These are phyloP conservation scores for Entosphenus tridentatus DNA, from an alignment of 2,113 vertebrate species.

Conservation along the genomic window DNA sequence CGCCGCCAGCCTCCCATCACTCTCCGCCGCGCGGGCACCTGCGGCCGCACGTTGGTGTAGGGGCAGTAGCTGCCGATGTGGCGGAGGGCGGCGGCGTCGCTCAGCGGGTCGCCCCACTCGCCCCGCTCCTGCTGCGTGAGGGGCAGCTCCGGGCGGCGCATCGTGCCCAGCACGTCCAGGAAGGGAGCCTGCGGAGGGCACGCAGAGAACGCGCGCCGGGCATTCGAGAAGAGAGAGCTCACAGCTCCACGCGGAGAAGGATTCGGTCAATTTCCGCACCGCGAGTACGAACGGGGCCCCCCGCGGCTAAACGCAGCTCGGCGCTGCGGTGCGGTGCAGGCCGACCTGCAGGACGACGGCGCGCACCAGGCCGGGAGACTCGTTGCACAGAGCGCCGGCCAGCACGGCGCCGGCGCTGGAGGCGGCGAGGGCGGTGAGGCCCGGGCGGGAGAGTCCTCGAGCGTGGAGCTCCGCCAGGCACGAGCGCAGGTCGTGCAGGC, in stretches of 20 bases:
- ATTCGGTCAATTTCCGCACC: background rate
- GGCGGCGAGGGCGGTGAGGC: slow-evolving; percentile 33
- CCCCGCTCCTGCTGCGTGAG: slow-evolving; percentile 69
- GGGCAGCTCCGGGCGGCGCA: slow-evolving; percentile 51
- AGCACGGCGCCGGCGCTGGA: slow-evolving; percentile 69
- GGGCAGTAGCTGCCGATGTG: slow-evolving; percentile 70
- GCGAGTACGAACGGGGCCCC: background rate
- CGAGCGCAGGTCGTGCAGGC: slow-evolving; percentile 50
- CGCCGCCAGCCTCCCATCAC: background rate
- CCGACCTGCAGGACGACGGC: slow-evolving; percentile 53
- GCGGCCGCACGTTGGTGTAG: slow-evolving; percentile 56
- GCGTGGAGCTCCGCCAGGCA: slow-evolving; percentile 44
- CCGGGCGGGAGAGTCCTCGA: slow-evolving; percentile 43
- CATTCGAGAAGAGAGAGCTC: background rate
- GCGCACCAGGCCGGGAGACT: slow-evolving; percentile 33
- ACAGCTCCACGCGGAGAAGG: background rate
- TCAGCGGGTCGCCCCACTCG: slow-evolving; percentile 69
- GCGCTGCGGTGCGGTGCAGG: background rate
- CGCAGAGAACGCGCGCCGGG: background rate
- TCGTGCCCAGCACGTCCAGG: slow-evolving; percentile 58
- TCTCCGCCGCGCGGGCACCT: slow-evolving; percentile 31
- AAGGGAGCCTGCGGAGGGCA: slow-evolving; percentile 50
- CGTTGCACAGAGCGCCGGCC: slow-evolving; percentile 60
- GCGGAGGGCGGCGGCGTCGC: slow-evolving; percentile 26
- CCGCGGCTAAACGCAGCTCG: background rate